Evolutionary conservation across 2,113 vertebrate genomes (phyloP), one percentile per base, ranked within the genome.

Genomic region (Urocynchramus pylzowi): DNA sequence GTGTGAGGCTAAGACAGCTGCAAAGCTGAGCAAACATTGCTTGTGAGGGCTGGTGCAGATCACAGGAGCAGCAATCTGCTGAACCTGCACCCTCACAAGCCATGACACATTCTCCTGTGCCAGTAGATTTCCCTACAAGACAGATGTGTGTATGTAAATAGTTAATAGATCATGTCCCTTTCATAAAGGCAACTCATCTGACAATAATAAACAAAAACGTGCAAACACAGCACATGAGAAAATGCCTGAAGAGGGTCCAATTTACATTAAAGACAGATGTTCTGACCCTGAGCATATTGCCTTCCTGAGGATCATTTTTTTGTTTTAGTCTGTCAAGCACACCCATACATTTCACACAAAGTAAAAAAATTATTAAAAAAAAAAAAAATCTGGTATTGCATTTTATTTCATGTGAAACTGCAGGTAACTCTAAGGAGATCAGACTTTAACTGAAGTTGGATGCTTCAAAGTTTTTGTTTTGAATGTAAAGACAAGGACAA

Each of bases 101-200:
- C 69, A 37, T 7, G 57, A 49, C 65, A 93, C 65, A 20, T 64
- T 42, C 65, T 42, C 88, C 79, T 49, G 37, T n/a, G 74, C 90
- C 87, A 85, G 74, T 27, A 35, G 41, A 26, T 77, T 90, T 73
- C 75, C 82, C 27, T 18, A 13, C 69, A 52, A 87, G 92, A 52
- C 84, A 96, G 84, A 91, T 94, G 74, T 63, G 70, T 4, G 35
- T 8, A 33, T 37, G 90, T 79, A 91, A 96, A 91, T 67, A 87
- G 87, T 95, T 84, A 89, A 93, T 94, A 91, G 87, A 87, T 93
- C 92, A 80, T 9, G 28, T 82, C 71, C 53, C 84, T 82, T 65
- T 15, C 26, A 45, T 18, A 83, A 91, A 83, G 75, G 82, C 81
- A 45, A 50, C n/a, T 87, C 70, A 61, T 90, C 63, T 76, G 85